Evolutionary conservation across 2,113 vertebrate species (phyloP).

Genomic region (Cyanistes caeruleus): DNA sequence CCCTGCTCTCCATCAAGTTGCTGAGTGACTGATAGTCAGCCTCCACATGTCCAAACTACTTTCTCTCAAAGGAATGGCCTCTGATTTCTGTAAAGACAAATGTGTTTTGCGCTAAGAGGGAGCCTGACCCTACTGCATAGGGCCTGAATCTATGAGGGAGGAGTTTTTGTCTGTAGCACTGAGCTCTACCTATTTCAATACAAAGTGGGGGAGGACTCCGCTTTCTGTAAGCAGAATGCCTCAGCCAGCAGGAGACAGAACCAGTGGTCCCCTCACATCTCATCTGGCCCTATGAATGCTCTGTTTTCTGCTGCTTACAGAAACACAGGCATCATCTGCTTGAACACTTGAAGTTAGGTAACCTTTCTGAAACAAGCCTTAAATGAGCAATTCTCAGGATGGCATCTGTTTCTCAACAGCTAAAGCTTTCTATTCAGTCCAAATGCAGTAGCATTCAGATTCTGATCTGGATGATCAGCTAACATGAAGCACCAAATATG

Average conservation of each 20-base stretch:
- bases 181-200: neutral
- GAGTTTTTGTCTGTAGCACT: neutral
- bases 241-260: neutral
- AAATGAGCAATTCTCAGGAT: neutral
- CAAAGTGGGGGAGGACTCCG: neutral
- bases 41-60: neutral
- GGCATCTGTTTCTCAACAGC: neutral
- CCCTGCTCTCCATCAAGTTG: neutral
- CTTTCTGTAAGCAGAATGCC: neutral
- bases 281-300: neutral
- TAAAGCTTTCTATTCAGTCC: neutral
- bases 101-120: neutral
- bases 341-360: neutral
- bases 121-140: neutral
- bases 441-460: neutral
- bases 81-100: neutral
- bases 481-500: neutral
- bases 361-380: neutral
- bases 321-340: neutral
- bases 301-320: neutral
- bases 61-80: neutral
- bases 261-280: neutral
- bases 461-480: neutral
- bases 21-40: neutral
- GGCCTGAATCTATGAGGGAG: rapidly evolving